Evolutionary conservation across 2,888 invertebrate species (phyloP), one percentile per base, ranked within the genome.

Genomic region (Zeuzera pyrina): DNA sequence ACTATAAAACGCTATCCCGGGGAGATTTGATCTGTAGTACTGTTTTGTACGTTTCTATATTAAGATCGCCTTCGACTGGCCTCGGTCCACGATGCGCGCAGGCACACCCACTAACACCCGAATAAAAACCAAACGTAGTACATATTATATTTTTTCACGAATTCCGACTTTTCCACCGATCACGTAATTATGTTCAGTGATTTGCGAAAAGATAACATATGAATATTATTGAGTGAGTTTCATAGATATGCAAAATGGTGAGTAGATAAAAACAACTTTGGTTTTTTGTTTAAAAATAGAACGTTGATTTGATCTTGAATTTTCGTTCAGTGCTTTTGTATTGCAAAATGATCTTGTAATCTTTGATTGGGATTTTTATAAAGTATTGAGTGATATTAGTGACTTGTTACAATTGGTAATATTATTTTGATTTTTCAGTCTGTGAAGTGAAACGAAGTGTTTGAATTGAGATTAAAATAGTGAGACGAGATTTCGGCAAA

Each of bases 121-220:
- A 66, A 62, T 61, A 67, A 76, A 70, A 73, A 63, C 58, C 64
- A 76, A 74, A 71, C 81, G 78, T 69, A 74, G 73, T 59, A 71
- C 74, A 67, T 77, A 73, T 72, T 73, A 74, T 76, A 77, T 76
- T 72, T 77, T 74, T 67, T 60, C 52, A 47, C 59, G 70, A 70
- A 77, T 60, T 50, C 49, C 68, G 64, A 70, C 52, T 56, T 63
- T 58, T 49, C 55, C 49, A 53, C 59, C 52, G 43, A 52, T 62
- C 49, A 63, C 60, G 37, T 54, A 52, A 40, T 37, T 25, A 36
- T 25, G 25, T 43, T 19, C 36, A 39, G 43, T 54, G 45, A 49
- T 45, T 36, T 33, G 40, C 34, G 43, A 39, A 38, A 39, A 38
- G 33, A 38, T 22, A 39, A 23, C 27, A 37, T 35, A 15, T 34